Evolutionary conservation across 2,888 invertebrate species (phyloP).

Genomic region (Patella pellucida): DNA sequence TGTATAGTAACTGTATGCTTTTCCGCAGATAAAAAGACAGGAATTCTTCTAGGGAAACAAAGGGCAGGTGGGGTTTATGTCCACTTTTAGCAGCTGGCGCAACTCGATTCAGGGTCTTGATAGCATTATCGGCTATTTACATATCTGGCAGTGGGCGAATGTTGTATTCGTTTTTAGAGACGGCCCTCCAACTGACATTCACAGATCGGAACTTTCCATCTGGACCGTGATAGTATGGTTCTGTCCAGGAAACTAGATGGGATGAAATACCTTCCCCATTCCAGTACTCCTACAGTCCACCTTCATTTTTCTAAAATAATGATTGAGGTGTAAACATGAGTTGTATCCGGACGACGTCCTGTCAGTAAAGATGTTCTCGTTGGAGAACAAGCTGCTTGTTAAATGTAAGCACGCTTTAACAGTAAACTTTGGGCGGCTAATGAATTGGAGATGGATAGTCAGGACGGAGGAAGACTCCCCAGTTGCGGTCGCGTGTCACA

Average conservation of each 20-base stretch:
- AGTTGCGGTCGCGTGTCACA: constrained; percentile 38
- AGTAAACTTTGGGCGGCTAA: constrained; percentile 32
- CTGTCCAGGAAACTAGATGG: constrained; percentile 22
- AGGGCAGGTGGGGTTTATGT: constrained; percentile 44
- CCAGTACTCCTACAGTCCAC: constrained; percentile 34
- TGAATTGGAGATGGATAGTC: constrained; percentile 25
- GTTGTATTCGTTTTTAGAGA: constrained; percentile 31
- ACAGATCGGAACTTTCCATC: background rate
- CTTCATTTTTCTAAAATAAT: constrained; percentile 34
- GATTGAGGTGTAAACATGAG: constrained; percentile 37
- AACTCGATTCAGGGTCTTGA: constrained; percentile 29
- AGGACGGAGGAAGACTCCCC: constrained; percentile 17
- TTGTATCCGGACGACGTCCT: constrained; percentile 43
- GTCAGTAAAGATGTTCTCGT: constrained; percentile 33
- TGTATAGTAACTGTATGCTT: constrained; percentile 22
- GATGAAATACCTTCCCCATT: constrained; percentile 36
- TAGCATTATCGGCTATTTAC: constrained; percentile 33
- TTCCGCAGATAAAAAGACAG: constrained; percentile 29
- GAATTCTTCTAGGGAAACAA: constrained; percentile 37
- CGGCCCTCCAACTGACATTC: constrained; percentile 26
- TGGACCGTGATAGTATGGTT: constrained; percentile 8
- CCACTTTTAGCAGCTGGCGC: constrained; percentile 24
- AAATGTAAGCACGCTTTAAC: constrained; percentile 32
- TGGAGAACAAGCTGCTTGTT: constrained; percentile 29
- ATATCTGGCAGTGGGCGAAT: constrained; percentile 31